A percentile compares a stretch with the other conserved stretches of the same genome.
Conservation (phyloP, 1,140 invertebrate species). For the Tyrophagus putrescentiae region DNA sequence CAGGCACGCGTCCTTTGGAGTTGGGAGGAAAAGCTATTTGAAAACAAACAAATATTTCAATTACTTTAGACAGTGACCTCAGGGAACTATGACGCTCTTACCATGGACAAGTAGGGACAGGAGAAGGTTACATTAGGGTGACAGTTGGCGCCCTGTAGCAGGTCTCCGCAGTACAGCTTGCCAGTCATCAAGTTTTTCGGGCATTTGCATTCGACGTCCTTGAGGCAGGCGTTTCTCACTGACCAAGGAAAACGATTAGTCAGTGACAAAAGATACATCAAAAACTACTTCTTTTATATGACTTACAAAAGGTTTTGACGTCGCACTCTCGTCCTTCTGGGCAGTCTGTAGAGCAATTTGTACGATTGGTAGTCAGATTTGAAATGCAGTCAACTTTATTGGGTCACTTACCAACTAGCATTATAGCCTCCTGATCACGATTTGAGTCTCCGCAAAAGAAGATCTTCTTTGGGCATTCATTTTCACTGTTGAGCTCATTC, state of each 20-base stretch:
- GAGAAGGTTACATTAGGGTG: conserved; percentile 8
- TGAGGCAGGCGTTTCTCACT: conserved; percentile 10
- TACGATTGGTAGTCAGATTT: too few species aligned
- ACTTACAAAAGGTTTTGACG: not conserved
- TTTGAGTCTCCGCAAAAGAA: conserved; percentile 10
- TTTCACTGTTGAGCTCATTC: conserved; percentile 9
- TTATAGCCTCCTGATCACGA: not conserved
- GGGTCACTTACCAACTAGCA: too few species aligned
- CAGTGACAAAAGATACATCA: not conserved
- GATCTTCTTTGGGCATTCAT: not conserved
- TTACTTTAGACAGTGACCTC: too few species aligned
- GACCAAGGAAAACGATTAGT: not conserved
- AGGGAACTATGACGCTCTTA: too few species aligned
- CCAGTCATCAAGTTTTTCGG: not conserved
- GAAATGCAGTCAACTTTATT: too few species aligned
- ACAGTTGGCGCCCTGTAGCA: not conserved
- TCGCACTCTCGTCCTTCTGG: conserved; percentile 9
- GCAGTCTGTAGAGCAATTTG: too few species aligned
- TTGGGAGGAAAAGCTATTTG: not conserved
- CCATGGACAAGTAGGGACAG: not conserved
- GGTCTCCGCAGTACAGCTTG: not conserved
- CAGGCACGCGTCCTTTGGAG: conserved; percentile 1
- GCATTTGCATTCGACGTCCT: conserved; percentile 11
- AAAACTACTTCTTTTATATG: not conserved
- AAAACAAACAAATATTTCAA: too few species aligned